A percentile compares a stretch with the other conserved stretches of the same genome.
phyloP scores from a whole-genome alignment of 2,888 invertebrate genomes.

The Caenorhabditis afra region DNA sequence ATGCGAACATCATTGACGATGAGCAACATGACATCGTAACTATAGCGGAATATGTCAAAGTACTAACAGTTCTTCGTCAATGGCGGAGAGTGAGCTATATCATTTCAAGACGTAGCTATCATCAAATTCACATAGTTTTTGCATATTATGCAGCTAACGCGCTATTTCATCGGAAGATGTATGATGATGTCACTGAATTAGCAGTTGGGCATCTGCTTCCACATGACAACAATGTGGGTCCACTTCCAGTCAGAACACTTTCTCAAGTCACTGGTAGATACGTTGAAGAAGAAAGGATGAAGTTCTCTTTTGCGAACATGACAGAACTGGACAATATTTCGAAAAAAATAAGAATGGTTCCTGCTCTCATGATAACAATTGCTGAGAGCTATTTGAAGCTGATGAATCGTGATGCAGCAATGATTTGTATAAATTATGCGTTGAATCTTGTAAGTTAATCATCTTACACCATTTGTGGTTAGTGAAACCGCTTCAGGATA shows the following conservation, averaged over 20 bases:
- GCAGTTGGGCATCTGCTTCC: conserved; percentile 56
- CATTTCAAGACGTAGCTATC: conserved; percentile 27
- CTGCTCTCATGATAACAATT: conserved; percentile 45
- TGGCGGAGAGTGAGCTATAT: conserved; percentile 53
- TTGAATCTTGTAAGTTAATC: conserved; percentile 22
- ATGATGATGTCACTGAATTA: conserved; percentile 51
- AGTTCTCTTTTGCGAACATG: conserved; percentile 50
- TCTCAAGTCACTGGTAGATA: conserved; percentile 54
- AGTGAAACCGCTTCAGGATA: conserved; percentile 12
- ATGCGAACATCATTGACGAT: conserved; percentile 45
- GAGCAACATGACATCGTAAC: conserved; percentile 49
- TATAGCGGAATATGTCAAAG: conserved; percentile 57
- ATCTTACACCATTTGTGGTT: no score
- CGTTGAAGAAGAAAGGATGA: conserved; percentile 54
- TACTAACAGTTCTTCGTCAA: conserved; percentile 53
- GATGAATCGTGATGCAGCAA: conserved; percentile 59
- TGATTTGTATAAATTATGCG: conserved; percentile 58
- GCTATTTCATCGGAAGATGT: conserved; percentile 62
- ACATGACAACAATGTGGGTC: background rate
- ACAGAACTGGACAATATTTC: conserved; percentile 49
- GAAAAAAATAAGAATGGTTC: conserved; percentile 26
- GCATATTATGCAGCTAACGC: conserved; percentile 68
- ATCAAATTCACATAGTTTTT: conserved; percentile 68
- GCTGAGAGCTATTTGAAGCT: conserved; percentile 57
- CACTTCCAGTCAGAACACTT: conserved; percentile 33